Evolutionary conservation across 2,113 vertebrate genomes (phyloP), one percentile per base, ranked within the genome.

Genomic region (Sinocyclocheilus anshuiensis): DNA sequence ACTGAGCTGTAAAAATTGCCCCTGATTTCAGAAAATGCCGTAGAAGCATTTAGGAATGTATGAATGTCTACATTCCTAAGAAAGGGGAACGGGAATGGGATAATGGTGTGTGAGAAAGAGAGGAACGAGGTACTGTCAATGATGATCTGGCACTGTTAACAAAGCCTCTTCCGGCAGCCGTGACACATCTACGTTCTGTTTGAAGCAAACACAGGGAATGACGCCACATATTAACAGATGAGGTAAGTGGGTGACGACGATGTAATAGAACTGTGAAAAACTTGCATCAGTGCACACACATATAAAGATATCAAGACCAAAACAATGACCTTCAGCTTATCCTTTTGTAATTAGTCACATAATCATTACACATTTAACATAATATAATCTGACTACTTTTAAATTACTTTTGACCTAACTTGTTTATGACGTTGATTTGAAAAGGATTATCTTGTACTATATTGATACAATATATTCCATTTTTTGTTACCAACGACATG

Each of bases 141-240:
- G 97, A 92, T 97, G 97, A 93, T 95, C 96, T 87, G 97, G 97
- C 88, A 98, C 98, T 39, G 98, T 99, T 93, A 97, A 93, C 91
- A 99, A 96, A 91, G 98, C 97, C 59, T 98, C 98, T 94, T 97
- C 95, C 0, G 97, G 92, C 94, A 96, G 95, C 95, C 98, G 96
- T 65, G 96, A 96, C 95, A 99, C 97, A 85, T 97, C 94, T 95
- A 99, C 97, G 92, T 99, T 99, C 98, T 99, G 97, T 86, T 92
- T 88, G 91, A 93, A 85, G 86, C 85, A 89, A 50, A 48, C 45
- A 48, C 45, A 48, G 81, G 88, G 55, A 82, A 88, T 84, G 76
- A 61, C 59, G 78, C 83, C 86, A 89, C 67, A 85, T 59, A 87
- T 77, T 77, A 77, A 80, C 13, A 85, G 76, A 84, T 77, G 89